Base-by-base conservation (phyloP, 1,140 invertebrate genomes). In the Drosophila elegans region DNA sequence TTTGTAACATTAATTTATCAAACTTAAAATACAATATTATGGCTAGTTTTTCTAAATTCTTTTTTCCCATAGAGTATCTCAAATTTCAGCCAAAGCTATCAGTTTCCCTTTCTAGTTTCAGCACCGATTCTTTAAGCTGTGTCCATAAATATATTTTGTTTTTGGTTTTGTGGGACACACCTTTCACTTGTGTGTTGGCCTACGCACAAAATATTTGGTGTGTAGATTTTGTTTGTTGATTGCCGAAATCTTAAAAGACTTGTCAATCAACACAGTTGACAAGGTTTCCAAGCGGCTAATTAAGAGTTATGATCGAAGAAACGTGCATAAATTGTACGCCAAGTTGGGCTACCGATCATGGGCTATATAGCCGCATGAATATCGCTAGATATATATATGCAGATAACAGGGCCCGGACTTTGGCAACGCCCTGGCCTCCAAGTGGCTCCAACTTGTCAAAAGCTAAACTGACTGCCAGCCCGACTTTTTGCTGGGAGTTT, bases 241-340 rank as follows among this genome's bases (percentile, higher is more conserved):
- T 88, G 83, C 52, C 78, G 75, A 88, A 83, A 88, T 74, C 79
- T 63, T 86, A 83, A 86, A 80, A 89, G 83, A 83, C 79, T 86
- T 86, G 83, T 86, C 83, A 89, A 82, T 86, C 83, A 86, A 89
- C 83, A 83, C 82, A 62, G 79, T 88, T 86, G 83, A 86, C 83
- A 86, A 89, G 83, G 84, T 88, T 89, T 73, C 53, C 63, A 42
- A 66, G 68, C 67, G 34, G 79, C 79, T 86, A 86, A 86, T 86
- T 86, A 86, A 86, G 83, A 86, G 83, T 86, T 86, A 86, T 86
- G 83, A 89, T 88, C 84, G 83, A 73, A 53, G 62, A 80, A 80
- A 77, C 84, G 78, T 63, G 83, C 83, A 86, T 86, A 88, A 86
- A 86, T 88, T 88, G 82, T 36, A 51, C 39, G 51, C 48, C 48